Evolutionary conservation across 2,797 vertebrate species (phyloP).

Genomic region (Vultur gryphus): DNA sequence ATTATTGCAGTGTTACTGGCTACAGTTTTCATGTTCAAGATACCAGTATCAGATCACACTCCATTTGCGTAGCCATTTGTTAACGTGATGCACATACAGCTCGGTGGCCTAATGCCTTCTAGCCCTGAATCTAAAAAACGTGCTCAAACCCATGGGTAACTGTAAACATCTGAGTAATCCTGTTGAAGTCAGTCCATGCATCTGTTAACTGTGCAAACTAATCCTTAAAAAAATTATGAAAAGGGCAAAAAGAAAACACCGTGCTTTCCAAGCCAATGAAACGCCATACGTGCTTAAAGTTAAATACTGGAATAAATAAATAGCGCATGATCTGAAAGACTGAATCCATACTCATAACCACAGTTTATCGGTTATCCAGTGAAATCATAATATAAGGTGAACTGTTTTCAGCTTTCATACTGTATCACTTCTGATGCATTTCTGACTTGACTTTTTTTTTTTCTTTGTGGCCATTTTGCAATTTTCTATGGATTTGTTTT

Average conservation of each 20-base stretch:
- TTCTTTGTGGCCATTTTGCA: constrained; percentile 18
- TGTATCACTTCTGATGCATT: not conserved
- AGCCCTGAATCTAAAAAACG: not conserved
- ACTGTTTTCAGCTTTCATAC: not conserved
- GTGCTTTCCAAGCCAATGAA: not conserved
- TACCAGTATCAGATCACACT: not conserved
- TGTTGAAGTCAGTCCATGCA: not conserved
- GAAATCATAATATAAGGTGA: not conserved
- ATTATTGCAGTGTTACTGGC: not conserved
- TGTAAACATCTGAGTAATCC: not conserved
- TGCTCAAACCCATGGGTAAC: not conserved
- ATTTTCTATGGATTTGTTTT: constrained; percentile 58
- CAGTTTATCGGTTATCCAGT: not conserved
- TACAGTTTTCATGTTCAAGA: not conserved
- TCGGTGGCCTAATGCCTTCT: not conserved
- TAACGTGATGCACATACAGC: not conserved
- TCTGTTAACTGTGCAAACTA: not conserved
- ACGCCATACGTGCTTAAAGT: not conserved
- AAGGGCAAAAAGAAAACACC: not conserved
- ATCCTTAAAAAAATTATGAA: not conserved
- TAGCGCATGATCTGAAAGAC: not conserved
- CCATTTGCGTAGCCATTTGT: not conserved
- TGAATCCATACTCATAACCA: fast-evolving
- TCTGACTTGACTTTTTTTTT: not conserved
- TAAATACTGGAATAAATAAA: not conserved